Evolutionary conservation across 2,888 invertebrate species (phyloP).

Genomic region (Proisotoma minuta): DNA sequence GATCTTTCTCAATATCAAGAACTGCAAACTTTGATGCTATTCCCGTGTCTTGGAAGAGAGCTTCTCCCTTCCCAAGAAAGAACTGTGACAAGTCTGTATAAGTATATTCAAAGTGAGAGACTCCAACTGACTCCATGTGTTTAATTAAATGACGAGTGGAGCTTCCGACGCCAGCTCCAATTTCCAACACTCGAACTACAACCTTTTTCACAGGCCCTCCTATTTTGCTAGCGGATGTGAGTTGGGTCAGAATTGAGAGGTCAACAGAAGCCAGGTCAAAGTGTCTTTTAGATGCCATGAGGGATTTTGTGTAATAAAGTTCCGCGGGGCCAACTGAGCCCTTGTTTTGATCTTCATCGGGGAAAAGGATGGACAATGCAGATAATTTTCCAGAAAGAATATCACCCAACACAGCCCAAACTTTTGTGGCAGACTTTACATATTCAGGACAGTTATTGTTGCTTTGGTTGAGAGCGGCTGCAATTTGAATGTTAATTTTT

Average conservation of each 20-base stretch:
- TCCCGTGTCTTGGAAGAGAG: conserved; percentile 22
- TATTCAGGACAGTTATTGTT: no score
- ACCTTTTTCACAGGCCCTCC: no score
- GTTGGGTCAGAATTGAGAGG: not conserved
- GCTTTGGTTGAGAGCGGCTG: no score
- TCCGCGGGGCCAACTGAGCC: not conserved
- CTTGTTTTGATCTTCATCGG: no score
- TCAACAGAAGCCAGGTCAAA: not conserved
- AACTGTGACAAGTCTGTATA: conserved; percentile 25
- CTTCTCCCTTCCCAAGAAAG: conserved; percentile 23
- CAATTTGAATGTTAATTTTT: not conserved
- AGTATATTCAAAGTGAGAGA: conserved; percentile 12
- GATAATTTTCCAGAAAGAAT: not conserved
- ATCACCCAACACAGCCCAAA: not conserved
- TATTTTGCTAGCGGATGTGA: not conserved
- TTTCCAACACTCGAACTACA: conserved; percentile 16
- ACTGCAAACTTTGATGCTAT: conserved; percentile 19
- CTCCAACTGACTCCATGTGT: conserved; percentile 9
- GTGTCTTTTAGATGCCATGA: not conserved
- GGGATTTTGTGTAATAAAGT: not conserved
- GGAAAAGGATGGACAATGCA: not conserved
- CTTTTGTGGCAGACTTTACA: not conserved
- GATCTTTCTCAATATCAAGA: conserved; percentile 33
- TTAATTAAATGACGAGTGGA: conserved; percentile 14
- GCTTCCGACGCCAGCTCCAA: conserved; percentile 26